These are phyloP conservation scores for Prorops nasuta DNA, from an alignment of 1,140 invertebrate species.

Conservation along the genomic window DNA sequence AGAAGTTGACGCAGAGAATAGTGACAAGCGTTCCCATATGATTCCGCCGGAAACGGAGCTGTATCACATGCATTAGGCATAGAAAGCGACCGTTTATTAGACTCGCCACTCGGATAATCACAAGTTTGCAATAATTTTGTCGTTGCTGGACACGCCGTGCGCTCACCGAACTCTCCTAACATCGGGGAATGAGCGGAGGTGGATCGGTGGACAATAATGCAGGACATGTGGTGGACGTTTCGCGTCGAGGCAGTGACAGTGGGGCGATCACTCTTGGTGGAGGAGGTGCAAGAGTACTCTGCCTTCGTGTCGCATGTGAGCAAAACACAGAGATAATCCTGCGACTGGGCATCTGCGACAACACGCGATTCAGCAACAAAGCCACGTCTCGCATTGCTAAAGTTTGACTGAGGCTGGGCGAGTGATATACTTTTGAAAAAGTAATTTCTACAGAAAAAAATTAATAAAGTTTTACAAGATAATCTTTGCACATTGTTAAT, in stretches of 20 bases:
- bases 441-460: no score
- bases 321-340: conserved; percentile 14
- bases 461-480: no score
- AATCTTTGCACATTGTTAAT: no score
- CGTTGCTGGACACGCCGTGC: conserved; percentile 12
- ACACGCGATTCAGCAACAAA: conserved; percentile 12
- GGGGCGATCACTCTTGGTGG: background rate
- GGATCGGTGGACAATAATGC: no score
- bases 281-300: background rate
- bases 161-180: no score
- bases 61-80: conserved; percentile 30
- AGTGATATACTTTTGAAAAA: no score
- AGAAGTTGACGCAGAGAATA: no score
- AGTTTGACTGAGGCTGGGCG: no score
- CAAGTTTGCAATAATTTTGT: conserved; percentile 27
- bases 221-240: no score
- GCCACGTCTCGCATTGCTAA: conserved; percentile 1
- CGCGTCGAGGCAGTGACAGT: background rate
- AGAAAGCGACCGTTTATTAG: conserved; percentile 25
- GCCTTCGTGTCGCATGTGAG: conserved; percentile 16
- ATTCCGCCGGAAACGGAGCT: conserved; percentile 27
- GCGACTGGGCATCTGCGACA: conserved; percentile 24
- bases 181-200: no score
- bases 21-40: no score
- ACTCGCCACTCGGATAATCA: conserved; percentile 30